Evolutionary conservation across 2,888 invertebrate species (phyloP).

Genomic region (Cinara cedri): DNA sequence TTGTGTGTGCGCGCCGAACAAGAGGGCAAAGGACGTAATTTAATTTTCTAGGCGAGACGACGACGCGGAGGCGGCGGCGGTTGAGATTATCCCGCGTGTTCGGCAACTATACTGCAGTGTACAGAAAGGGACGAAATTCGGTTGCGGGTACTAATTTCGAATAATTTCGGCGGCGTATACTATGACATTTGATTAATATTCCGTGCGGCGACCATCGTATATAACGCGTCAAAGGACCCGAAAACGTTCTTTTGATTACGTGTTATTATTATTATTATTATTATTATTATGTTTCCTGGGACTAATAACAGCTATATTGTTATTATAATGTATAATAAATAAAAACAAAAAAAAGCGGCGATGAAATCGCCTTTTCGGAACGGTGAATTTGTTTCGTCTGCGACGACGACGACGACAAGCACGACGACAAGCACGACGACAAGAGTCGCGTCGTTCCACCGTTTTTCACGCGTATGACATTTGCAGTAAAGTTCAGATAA

Average conservation of each 20-base stretch:
- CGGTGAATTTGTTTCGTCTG: constrained; percentile 45
- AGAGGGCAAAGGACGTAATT: constrained; percentile 52
- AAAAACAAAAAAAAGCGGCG: constrained; percentile 31
- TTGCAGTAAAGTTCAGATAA: constrained; percentile 50
- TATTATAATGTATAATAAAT: not conserved
- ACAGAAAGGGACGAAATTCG: constrained; percentile 49
- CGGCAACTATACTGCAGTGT: not conserved
- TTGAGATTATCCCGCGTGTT: constrained; percentile 30
- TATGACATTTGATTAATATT: constrained; percentile 54
- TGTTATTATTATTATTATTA: constrained; percentile 36
- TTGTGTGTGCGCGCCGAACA: constrained; percentile 35
- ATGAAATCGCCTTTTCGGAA: constrained; percentile 44
- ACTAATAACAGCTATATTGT: constrained; percentile 8
- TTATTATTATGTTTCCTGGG: constrained; percentile 34
- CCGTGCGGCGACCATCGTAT: constrained; percentile 10
- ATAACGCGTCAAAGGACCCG: constrained; percentile 32
- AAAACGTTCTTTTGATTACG: constrained; percentile 48
- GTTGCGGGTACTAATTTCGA: constrained; percentile 51
- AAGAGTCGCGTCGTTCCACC: constrained; percentile 44
- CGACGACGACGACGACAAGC: no score
- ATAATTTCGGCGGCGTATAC: constrained; percentile 34
- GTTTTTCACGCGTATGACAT: constrained; percentile 48
- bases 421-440: no score
- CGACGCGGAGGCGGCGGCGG: constrained; percentile 27
- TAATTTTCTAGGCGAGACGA: constrained; percentile 47